Conservation (phyloP, 2,113 vertebrate species). For the Callocephalon fimbriatum region DNA sequence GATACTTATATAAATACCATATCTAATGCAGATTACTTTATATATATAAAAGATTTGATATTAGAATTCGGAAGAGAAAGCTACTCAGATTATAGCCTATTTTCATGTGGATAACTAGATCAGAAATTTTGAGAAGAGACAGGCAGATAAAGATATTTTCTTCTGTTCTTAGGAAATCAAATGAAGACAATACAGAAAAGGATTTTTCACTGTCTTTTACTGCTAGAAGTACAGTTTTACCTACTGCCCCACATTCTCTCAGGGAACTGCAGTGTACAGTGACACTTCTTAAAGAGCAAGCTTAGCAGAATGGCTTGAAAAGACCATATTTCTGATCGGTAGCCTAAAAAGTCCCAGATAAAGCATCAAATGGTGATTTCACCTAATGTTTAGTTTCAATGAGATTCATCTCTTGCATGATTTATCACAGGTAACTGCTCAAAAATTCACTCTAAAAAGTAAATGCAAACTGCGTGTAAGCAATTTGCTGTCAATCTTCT, state of each 20-base stretch:
- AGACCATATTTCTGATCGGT: background rate
- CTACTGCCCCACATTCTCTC: background rate
- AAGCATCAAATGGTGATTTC: background rate
- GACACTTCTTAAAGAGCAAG: background rate
- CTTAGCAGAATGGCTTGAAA: background rate
- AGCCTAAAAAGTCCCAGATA: background rate
- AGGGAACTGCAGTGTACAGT: background rate
- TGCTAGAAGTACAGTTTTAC: background rate
- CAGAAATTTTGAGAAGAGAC: background rate
- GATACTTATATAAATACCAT: background rate
- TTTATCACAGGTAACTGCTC: background rate
- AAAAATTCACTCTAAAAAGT: background rate
- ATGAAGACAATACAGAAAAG: background rate
- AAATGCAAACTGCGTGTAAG: background rate
- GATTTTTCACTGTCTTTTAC: background rate
- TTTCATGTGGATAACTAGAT: background rate
- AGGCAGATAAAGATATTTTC: background rate
- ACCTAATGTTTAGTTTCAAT: background rate
- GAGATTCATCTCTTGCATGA: background rate
- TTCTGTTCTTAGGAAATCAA: background rate
- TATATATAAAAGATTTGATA: background rate
- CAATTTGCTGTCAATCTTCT: background rate
- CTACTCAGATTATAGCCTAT: background rate
- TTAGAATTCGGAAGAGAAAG: background rate
- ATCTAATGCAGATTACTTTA: background rate